Evolutionary conservation across 2,797 vertebrate genomes (phyloP).

Genomic region (Mus minutoides): DNA sequence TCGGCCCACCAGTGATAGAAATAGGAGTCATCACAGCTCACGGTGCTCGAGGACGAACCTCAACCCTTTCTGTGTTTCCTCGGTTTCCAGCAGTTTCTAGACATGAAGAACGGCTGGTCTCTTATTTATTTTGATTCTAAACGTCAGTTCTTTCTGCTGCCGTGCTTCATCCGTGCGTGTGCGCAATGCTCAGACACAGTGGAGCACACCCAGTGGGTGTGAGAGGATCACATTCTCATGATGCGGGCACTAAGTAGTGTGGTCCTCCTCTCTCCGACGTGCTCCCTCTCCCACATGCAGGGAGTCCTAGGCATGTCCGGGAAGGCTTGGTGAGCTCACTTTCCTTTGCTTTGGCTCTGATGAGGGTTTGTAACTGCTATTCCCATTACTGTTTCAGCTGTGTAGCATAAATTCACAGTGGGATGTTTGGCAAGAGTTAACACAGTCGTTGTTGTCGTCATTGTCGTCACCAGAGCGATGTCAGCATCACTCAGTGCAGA

Average conservation of each 20-base stretch:
- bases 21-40: slow-evolving; percentile 66
- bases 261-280: too few species aligned
- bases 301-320: slow-evolving; percentile 53
- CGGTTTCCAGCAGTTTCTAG: slow-evolving; percentile 76
- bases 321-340: slow-evolving; percentile 59
- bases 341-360: slow-evolving; percentile 61
- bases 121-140: slow-evolving; percentile 79
- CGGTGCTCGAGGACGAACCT: slow-evolving; percentile 86
- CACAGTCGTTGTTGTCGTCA: neutral
- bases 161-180: neutral
- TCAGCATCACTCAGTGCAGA: slow-evolving; percentile 51
- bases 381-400: slow-evolving; percentile 67
- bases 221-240: neutral
- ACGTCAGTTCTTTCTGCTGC: slow-evolving; percentile 42
- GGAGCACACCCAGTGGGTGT: neutral
- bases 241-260: neutral
- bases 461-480: slow-evolving; percentile 72
- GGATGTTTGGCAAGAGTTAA: slow-evolving; percentile 73
- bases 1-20: slow-evolving; percentile 64
- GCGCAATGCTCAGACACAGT: neutral
- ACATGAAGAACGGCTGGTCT: slow-evolving; percentile 63
- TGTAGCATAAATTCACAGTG: slow-evolving; percentile 63
- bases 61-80: slow-evolving; percentile 68
- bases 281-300: neutral
- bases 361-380: slow-evolving; percentile 37